phyloP scores from a whole-genome alignment of 1,140 invertebrate genomes.

The Acromyrmex charruanus region DNA sequence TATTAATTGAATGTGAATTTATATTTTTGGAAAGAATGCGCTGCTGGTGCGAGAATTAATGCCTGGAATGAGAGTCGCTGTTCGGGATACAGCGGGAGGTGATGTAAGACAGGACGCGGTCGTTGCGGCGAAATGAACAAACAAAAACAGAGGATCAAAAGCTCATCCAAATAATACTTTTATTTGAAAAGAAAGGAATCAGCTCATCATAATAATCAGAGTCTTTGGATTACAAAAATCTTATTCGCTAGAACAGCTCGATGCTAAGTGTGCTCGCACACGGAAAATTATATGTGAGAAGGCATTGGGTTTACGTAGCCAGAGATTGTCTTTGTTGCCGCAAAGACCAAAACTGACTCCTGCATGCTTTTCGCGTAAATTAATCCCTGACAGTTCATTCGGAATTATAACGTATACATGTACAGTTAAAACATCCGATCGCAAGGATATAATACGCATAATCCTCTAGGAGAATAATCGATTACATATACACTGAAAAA shows the following conservation, averaged over 20 bases:
- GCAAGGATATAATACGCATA: background rate
- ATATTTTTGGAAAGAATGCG: slow-evolving; percentile 12
- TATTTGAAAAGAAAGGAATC: slow-evolving; percentile 75
- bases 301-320: background rate
- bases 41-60: slow-evolving; percentile 19
- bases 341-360: slow-evolving; percentile 16
- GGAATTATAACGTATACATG: background rate
- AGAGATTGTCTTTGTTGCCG: slow-evolving; percentile 30
- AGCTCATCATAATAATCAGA: slow-evolving; percentile 74
- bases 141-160: slow-evolving; percentile 38
- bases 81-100: background rate
- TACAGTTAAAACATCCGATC: slow-evolving; percentile 2
- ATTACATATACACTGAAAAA: background rate
- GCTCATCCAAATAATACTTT: slow-evolving; percentile 73
- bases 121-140: background rate
- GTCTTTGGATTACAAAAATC: slow-evolving; percentile 82
- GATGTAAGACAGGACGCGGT: background rate
- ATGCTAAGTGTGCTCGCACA: background rate
- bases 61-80: background rate
- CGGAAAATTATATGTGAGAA: slow-evolving; percentile 11
- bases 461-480: background rate
- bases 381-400: background rate
- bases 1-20: slow-evolving; percentile 8
- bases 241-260: slow-evolving; percentile 76
- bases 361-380: background rate